phyloP scores from a whole-genome alignment of 1,140 invertebrate species.

The Drosophila malerkotliana region DNA sequence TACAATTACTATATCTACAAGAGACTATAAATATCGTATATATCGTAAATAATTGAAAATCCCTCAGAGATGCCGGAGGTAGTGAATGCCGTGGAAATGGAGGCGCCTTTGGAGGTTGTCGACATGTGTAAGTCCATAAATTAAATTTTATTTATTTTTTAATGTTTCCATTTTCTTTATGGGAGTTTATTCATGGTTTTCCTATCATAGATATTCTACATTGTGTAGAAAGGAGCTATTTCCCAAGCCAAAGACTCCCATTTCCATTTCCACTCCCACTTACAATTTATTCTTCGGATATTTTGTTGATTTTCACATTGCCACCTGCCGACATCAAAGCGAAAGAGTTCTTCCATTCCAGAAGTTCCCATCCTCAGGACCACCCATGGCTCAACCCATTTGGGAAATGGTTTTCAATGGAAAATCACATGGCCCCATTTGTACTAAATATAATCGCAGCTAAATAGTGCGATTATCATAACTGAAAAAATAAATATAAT shows the following conservation, averaged over 20 bases:
- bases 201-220: too few species aligned
- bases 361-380: not conserved
- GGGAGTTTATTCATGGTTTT: too few species aligned
- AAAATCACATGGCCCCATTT: slow-evolving; percentile 33
- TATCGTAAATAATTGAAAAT: slow-evolving; percentile 5
- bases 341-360: slow-evolving; percentile 10
- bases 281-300: not conserved
- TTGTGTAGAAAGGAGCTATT: too few species aligned
- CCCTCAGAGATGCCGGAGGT: slow-evolving; percentile 24
- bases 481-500: slow-evolving; percentile 38
- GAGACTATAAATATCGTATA: too few species aligned
- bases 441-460: slow-evolving; percentile 9
- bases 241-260: too few species aligned
- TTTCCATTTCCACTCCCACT: not conserved
- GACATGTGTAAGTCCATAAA: slow-evolving; percentile 31
- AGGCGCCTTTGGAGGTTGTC: slow-evolving; percentile 23
- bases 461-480: slow-evolving; percentile 30
- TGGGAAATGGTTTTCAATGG: slow-evolving; percentile 14
- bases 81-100: slow-evolving; percentile 36
- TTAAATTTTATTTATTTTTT: not conserved
- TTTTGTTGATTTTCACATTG: slow-evolving; percentile 3
- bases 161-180: not conserved
- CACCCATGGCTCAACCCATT: slow-evolving; percentile 28
- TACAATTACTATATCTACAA: too few species aligned
- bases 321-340: slow-evolving; percentile 44